Evolutionary conservation across 2,113 vertebrate species (phyloP).

Genomic region (Illadopsis cleaveri): DNA sequence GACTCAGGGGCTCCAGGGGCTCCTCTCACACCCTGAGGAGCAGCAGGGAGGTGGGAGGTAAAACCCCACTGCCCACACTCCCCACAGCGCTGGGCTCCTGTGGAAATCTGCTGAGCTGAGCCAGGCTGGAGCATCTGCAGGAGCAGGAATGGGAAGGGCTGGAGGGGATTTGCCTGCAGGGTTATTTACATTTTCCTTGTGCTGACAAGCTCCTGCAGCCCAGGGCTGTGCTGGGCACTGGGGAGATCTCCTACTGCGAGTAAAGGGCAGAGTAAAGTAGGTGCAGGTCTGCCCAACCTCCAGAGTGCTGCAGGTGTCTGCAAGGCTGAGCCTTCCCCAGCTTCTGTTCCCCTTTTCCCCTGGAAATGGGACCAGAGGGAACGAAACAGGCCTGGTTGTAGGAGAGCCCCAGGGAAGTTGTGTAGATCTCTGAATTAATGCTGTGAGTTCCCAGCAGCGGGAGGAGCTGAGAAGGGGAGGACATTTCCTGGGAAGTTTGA

Average conservation of each 20-base stretch:
- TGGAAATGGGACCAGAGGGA: background rate
- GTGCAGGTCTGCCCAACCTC: fast-evolving
- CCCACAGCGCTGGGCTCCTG: fast-evolving
- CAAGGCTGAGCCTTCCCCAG: background rate
- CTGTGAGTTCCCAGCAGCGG: background rate
- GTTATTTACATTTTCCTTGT: background rate
- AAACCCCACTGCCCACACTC: fast-evolving
- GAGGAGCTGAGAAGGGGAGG: background rate
- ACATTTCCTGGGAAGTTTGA: background rate
- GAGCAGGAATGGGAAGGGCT: background rate
- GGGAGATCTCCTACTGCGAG: fast-evolving
- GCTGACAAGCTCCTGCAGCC: background rate
- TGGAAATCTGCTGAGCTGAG: background rate
- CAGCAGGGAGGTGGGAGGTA: background rate
- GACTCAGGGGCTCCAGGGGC: background rate
- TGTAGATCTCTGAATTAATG: background rate
- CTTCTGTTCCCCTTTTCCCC: background rate
- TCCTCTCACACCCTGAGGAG: fast-evolving
- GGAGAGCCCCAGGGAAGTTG: background rate
- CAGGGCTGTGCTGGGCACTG: background rate
- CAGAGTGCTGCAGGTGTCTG: background rate
- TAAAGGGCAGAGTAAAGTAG: background rate
- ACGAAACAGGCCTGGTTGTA: background rate
- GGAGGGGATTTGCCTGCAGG: background rate
- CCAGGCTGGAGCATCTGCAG: background rate